Base-by-base conservation (phyloP, 2,888 invertebrate genomes). In the Leptopterna dolabrata region DNA sequence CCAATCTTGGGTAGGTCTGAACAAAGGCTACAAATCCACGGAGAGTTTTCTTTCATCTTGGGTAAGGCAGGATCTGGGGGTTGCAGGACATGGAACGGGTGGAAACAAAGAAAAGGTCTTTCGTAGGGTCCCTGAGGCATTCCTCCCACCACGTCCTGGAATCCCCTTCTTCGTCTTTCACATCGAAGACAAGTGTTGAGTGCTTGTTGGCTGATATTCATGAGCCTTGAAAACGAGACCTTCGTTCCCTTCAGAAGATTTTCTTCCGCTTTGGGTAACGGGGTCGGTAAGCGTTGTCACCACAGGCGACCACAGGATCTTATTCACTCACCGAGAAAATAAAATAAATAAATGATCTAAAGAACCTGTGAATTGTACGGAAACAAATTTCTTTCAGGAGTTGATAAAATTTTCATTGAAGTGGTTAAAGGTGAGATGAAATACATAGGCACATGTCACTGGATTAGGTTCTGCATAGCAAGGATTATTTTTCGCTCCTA, bases 21-120 rank as follows among this genome's bases (percentile, higher is more conserved):
- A 87, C 88, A 87, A 88, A 87, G 88, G 83, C 81, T 83, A 88
- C 88, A 88, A 88, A 88, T 88, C 88, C 87, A 87, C 76, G 80
- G 71, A 71, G 73, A 76, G 80, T 41, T 78, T 70, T 84, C 87
- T 88, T 88, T 88, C 88, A 88, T 88, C 88, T 88, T 73, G 70
- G 19, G 73, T 19, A 41, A 85, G 41, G 29, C 13, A 41, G 85
- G 81, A 43, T 41, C 27, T n/a, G 27, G 36, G 29, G 27, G 19
- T 36, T 7, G 27, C 14, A 19, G 43, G 43, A 78, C 36, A 41
- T 30, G 76, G 76, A 71, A 19, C 43, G 19, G 19, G n/a, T 9
- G n/a, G 83, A 70, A 70, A 83, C 55, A 83, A 70, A 83, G 83
- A 70, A 36, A 41, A 70, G 36, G 36, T 70, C 63, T 70, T 70